These are phyloP conservation scores for Vicugna pacos DNA, from an alignment of 2,113 vertebrate species.

Conservation along the genomic window DNA sequence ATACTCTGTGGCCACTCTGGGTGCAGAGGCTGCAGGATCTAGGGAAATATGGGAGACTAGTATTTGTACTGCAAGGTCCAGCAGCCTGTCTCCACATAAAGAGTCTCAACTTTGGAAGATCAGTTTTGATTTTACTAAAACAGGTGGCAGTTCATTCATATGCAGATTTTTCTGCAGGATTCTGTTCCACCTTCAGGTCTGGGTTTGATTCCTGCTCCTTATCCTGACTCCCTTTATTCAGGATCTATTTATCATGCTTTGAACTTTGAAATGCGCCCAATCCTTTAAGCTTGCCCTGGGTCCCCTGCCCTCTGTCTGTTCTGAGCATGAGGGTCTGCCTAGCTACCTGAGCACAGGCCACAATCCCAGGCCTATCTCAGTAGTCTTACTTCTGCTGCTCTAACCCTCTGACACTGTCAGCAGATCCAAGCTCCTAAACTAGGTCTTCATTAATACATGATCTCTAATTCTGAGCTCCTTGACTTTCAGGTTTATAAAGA, in stretches of 20 bases:
- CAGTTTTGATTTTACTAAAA: not conserved
- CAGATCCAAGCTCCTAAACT: not conserved
- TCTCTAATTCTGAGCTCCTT: conserved; percentile 23
- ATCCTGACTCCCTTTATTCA: not conserved
- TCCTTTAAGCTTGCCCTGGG: not conserved
- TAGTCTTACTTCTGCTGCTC: not conserved
- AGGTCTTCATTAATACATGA: not conserved
- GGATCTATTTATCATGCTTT: not conserved
- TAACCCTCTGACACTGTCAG: not conserved
- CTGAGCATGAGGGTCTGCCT: not conserved
- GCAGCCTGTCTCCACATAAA: not conserved
- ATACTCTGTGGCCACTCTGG: not conserved
- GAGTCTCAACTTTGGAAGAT: not conserved
- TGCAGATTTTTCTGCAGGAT: not conserved
- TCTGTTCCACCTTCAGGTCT: not conserved
- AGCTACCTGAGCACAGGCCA: not conserved
- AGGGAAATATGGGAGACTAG: not conserved
- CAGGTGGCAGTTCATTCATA: not conserved
- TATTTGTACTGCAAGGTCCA: not conserved
- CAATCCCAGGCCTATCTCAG: not conserved
- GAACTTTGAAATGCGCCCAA: not conserved
- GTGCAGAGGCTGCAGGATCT: not conserved
- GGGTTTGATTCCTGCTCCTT: not conserved
- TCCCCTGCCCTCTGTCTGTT: not conserved
- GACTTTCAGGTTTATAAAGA: conserved; percentile 37